These are phyloP conservation scores for Corythornis madagascariensis DNA, from an alignment of 2,113 vertebrate species.

Conservation along the genomic window DNA sequence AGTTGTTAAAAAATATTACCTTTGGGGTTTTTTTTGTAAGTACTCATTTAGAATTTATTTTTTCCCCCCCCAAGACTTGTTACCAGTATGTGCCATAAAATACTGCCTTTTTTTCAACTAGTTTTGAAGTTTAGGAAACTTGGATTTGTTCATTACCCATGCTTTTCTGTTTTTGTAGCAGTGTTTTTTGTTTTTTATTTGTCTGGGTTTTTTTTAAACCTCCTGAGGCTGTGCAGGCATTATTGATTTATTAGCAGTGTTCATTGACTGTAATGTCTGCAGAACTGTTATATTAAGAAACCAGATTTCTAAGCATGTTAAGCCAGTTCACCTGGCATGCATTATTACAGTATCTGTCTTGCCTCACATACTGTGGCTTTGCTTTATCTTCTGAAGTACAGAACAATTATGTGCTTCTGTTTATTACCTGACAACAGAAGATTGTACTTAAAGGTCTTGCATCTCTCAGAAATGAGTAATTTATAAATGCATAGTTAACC, in stretches of 20 bases:
- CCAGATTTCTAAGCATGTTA: neutral
- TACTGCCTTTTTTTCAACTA: neutral
- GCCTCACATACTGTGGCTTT: neutral
- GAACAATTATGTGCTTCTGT: neutral
- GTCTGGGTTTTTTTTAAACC: neutral
- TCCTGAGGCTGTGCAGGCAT: neutral
- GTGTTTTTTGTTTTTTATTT: too few species aligned
- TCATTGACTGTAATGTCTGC: neutral
- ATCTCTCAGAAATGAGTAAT: neutral
- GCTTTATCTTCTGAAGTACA: neutral
- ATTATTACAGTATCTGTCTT: neutral
- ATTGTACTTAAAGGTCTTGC: neutral
- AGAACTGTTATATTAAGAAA: neutral
- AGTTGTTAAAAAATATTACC: neutral
- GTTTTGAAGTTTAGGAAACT: neutral
- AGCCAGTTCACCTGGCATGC: neutral
- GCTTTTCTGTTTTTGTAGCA: neutral
- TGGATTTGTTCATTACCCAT: neutral
- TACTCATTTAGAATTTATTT: neutral
- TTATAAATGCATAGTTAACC: neutral
- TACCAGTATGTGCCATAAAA: neutral
- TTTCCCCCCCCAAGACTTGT: neutral
- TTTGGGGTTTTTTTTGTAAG: neutral
- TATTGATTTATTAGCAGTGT: neutral
- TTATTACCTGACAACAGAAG: neutral